These are phyloP conservation scores for Pomacea maculata DNA, from an alignment of 1,140 invertebrate species.

Conservation along the genomic window DNA sequence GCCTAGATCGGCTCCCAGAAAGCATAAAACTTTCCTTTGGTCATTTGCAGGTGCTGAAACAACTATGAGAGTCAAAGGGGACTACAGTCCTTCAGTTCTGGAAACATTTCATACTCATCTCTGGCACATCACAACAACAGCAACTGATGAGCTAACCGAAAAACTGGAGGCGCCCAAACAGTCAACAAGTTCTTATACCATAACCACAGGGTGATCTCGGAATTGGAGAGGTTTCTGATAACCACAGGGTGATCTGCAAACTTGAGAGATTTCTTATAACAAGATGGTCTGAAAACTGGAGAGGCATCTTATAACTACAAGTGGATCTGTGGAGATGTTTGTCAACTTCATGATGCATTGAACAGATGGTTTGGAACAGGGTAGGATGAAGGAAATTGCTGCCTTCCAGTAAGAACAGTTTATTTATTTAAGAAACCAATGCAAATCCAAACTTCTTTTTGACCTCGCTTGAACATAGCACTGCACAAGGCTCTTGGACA, in stretches of 20 bases:
- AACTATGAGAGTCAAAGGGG: background rate
- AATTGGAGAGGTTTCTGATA: background rate
- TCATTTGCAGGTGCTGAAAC: background rate
- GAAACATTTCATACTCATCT: background rate
- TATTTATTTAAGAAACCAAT: no score
- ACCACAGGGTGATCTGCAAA: background rate
- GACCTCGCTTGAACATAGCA: no score
- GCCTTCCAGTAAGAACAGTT: no score
- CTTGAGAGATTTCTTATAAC: background rate
- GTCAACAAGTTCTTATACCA: background rate
- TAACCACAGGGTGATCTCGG: background rate
- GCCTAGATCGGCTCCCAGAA: background rate
- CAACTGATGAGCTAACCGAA: background rate
- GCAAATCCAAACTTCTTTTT: no score
- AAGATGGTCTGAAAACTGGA: background rate
- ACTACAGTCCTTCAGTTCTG: background rate
- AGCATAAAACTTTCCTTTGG: background rate
- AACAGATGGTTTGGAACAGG: no score
- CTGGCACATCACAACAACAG: no score
- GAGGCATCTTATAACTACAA: no score
- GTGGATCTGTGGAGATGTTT: no score
- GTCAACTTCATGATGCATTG: no score
- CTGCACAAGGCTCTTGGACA: no score
- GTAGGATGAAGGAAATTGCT: no score
- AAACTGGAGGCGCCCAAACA: background rate